Conservation (phyloP, 2,113 vertebrate genomes). For the Lonchura striata region DNA sequence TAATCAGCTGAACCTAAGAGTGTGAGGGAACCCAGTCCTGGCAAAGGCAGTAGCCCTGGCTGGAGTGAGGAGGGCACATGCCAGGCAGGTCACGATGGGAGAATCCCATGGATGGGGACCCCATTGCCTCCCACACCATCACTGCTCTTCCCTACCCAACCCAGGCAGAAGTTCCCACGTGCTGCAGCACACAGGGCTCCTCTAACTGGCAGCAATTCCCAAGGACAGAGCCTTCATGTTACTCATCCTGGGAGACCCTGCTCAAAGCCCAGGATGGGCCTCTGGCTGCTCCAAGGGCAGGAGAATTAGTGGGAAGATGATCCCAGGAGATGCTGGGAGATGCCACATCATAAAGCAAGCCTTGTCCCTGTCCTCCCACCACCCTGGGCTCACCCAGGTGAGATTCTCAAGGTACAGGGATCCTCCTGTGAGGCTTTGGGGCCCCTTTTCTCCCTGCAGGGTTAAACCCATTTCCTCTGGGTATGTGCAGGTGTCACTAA, state of each 20-base stretch:
- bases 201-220: background rate
- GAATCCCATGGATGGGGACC: background rate
- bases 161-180: rapidly evolving
- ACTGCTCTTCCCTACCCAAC: background rate
- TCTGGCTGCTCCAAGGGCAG: background rate
- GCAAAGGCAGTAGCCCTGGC: background rate
- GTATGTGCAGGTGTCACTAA: background rate
- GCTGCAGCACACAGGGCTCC: background rate
- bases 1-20: background rate
- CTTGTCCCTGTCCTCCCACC: background rate
- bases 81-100: background rate
- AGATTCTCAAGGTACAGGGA: background rate
- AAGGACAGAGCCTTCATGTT: background rate
- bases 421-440: background rate
- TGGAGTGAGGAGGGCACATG: background rate
- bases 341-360: background rate
- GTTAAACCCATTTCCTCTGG: background rate
- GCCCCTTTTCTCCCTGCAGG: background rate
- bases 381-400: background rate
- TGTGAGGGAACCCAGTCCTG: background rate
- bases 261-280: background rate
- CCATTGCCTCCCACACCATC: rapidly evolving
- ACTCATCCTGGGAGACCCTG: background rate
- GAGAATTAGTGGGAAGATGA: rapidly evolving
- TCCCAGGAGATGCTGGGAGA: background rate